Conservation (phyloP, 2,797 vertebrate genomes). For the Hapalemur alaotrensis region DNA sequence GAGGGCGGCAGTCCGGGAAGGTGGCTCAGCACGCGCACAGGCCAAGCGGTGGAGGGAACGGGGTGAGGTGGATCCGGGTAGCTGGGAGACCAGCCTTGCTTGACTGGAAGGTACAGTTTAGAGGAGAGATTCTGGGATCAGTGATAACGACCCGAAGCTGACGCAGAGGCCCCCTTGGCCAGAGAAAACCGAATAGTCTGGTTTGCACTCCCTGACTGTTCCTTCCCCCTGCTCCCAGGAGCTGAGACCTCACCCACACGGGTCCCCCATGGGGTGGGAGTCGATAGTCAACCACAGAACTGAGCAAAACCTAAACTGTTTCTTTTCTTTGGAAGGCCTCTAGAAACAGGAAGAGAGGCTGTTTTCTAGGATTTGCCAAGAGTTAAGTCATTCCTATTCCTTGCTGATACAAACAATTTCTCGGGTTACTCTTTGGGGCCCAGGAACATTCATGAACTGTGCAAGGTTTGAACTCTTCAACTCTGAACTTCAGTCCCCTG, state of each 20-base stretch:
- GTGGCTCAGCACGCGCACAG: accelerated
- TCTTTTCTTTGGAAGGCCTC: slow-evolving; percentile 80
- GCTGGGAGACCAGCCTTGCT: neutral
- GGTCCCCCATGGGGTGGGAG: slow-evolving; percentile 25
- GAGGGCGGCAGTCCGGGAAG: neutral
- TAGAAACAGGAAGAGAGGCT: slow-evolving; percentile 78
- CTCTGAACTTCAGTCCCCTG: slow-evolving; percentile 53
- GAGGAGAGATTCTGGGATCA: neutral
- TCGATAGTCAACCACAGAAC: slow-evolving; percentile 33
- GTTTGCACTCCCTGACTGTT: neutral
- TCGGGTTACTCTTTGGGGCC: slow-evolving; percentile 80
- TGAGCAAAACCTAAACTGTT: slow-evolving; percentile 62
- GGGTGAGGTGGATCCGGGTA: neutral
- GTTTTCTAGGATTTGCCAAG: slow-evolving; percentile 78
- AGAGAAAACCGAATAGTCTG: slow-evolving; percentile 34
- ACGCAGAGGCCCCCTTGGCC: neutral
- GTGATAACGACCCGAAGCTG: neutral
- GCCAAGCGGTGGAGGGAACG: neutral
- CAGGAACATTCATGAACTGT: slow-evolving; percentile 72
- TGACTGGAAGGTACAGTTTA: neutral
- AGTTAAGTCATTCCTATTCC: slow-evolving; percentile 81
- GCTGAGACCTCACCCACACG: slow-evolving; percentile 37
- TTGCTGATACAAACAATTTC: slow-evolving; percentile 81
- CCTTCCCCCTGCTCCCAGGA: neutral
- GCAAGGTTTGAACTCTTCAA: slow-evolving; percentile 78